Conservation (phyloP, 2,888 invertebrate species). For the Caradrina kadenii region DNA sequence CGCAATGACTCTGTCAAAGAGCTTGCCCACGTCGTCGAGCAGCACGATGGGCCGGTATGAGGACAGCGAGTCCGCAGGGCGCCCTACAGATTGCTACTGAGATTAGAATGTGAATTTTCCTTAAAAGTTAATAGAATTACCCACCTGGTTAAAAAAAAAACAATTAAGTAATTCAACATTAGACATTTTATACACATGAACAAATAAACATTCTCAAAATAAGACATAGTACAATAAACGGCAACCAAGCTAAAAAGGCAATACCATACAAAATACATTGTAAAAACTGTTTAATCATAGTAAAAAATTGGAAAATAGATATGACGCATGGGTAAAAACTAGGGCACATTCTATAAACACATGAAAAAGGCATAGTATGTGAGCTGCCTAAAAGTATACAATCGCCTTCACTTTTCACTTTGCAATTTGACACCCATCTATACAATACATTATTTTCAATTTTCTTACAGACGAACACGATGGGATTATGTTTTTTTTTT, state of each 20-base stretch:
- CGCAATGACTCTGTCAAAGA: too few relatives aligned
- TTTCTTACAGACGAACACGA: background rate
- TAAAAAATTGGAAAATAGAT: background rate
- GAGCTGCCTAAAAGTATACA: background rate
- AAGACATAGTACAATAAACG: background rate
- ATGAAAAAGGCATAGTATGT: background rate
- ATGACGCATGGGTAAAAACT: background rate
- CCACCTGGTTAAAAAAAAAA: background rate
- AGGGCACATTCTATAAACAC: background rate
- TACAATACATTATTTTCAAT: background rate
- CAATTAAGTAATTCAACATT: background rate
- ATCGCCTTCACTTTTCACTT: background rate
- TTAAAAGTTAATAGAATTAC: too few relatives aligned
- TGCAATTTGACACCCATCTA: too few relatives aligned
- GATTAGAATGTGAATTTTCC: too few relatives aligned
- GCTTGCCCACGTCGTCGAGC: too few relatives aligned
- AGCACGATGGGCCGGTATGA: too few relatives aligned
- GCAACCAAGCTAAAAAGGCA: background rate
- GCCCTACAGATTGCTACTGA: too few relatives aligned
- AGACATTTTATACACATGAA: background rate
- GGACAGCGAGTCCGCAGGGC: too few relatives aligned
- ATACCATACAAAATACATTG: background rate
- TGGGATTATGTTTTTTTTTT: background rate
- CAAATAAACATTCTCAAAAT: background rate
- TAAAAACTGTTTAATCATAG: background rate